Evolutionary conservation across 2,888 invertebrate species (phyloP).

Genomic region (Tenthredo notha): DNA sequence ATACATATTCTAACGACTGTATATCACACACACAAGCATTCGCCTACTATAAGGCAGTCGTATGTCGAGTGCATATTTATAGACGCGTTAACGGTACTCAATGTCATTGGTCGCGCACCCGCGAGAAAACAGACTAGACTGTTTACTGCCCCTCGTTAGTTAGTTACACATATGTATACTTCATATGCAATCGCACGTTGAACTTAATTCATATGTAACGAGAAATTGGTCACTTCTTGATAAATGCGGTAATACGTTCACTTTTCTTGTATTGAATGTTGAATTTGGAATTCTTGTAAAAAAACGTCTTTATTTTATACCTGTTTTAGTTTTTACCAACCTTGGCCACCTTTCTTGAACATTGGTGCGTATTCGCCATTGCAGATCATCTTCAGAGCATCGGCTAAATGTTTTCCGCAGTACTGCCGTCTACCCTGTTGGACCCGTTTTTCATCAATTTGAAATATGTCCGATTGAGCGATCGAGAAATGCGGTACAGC

Average conservation of each 20-base stretch:
- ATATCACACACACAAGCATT: background rate
- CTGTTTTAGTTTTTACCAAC: conserved; percentile 59
- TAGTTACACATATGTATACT: background rate
- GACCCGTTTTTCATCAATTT: conserved; percentile 63
- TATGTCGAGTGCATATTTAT: conserved; percentile 49
- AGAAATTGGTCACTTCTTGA: background rate
- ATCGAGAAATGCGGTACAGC: conserved; percentile 64
- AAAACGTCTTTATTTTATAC: background rate
- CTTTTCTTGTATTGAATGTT: background rate
- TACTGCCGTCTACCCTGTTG: conserved; percentile 64
- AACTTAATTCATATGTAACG: background rate
- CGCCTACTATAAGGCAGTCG: background rate
- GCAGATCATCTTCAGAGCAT: conserved; percentile 74
- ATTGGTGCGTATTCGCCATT: conserved; percentile 74
- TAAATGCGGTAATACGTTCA: background rate
- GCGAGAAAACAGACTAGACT: conserved; percentile 40
- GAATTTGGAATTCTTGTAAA: too few relatives aligned
- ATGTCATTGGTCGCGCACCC: conserved; percentile 47
- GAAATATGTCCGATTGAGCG: conserved; percentile 66
- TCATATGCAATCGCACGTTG: conserved; percentile 10
- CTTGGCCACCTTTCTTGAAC: conserved; percentile 74
- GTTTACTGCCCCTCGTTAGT: background rate
- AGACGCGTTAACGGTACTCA: conserved; percentile 52
- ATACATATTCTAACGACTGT: background rate
- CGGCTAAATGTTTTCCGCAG: conserved; percentile 75